Evolutionary conservation across 2,113 vertebrate genomes (phyloP).

Genomic region (Smithornis capensis): DNA sequence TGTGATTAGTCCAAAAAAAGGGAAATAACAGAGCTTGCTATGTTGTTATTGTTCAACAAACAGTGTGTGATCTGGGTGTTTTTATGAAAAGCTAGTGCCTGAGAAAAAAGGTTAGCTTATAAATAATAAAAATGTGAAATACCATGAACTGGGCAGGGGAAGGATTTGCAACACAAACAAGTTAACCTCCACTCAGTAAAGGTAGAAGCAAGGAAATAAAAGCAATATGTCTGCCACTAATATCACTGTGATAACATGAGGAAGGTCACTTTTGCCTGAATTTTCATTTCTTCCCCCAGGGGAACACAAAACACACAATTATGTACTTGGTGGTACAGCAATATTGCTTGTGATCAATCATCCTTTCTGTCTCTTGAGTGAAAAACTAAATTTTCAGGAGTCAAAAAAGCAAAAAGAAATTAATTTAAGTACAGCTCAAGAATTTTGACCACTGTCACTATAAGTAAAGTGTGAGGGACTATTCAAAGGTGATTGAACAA

Average conservation of each 20-base stretch:
- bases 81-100: not conserved
- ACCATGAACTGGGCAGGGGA: not conserved
- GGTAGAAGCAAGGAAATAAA: not conserved
- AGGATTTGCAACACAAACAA: not conserved
- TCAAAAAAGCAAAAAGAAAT: not conserved
- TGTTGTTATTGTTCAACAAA: conserved; percentile 15
- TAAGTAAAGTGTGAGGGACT: not conserved
- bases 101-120: not conserved
- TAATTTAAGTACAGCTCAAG: not conserved
- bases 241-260: not conserved
- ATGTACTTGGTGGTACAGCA: not conserved
- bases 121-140: not conserved
- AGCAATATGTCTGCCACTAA: not conserved
- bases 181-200: not conserved
- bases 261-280: not conserved
- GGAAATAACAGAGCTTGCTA: not conserved
- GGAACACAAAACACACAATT: not conserved
- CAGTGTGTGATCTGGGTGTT: not conserved
- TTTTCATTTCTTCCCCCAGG: not conserved
- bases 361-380: not conserved
- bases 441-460: not conserved
- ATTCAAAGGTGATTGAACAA: not conserved
- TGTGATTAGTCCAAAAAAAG: too few relatives aligned
- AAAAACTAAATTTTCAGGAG: not conserved
- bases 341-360: not conserved